Evolutionary conservation across 2,888 invertebrate genomes (phyloP), one percentile per base, ranked within the genome.

Genomic region (Stenoptilia bipunctidactyla): DNA sequence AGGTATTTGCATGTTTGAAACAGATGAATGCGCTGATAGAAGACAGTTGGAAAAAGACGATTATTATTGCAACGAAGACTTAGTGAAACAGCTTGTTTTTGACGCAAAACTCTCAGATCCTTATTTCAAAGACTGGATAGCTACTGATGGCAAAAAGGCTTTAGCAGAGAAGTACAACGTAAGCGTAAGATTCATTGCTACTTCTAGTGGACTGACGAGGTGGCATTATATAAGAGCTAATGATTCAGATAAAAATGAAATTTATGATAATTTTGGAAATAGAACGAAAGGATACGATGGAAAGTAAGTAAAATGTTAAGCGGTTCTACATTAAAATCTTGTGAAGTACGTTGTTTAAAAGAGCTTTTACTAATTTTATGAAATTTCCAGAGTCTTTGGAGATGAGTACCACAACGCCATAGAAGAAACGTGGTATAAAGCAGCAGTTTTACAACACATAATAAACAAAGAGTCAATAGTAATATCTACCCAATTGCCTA

Each of bases 361-460:
- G 30, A 4, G n/a, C 4, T 34, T 25, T 9, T n/a, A 27, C 8
- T 27, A 30, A 30, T n/a, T 8, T 30, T n/a, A 30, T 9, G 5
- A 30, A 2, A 2, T 30, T 30, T 30, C 20, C 58, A 90, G 89
- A 13, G 89, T 90, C 47, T 94, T 94, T 57, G 93, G 93, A 8
- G 92, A 93, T 53, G 68, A 86, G 36, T 90, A 94, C 59, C 87
- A 61, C 37, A 87, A 87, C 39, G 91, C 95, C 0, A 92, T 94
- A 15, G 94, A 96, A 62, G 95, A 96, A 66, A 89, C 92, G 0
- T 96, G 95, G 94, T 96, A 96, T 64, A 92, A 92, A 64, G 91
- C 93, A 46, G 95, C 96, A 0, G 93, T 96, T 2, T 85, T 96
- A 34, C 94, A 94, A 55, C 92, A 94, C 61, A 88, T 90, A 58